Conservation (phyloP, 2,797 vertebrate species). For the Champsocephalus gunnari region DNA sequence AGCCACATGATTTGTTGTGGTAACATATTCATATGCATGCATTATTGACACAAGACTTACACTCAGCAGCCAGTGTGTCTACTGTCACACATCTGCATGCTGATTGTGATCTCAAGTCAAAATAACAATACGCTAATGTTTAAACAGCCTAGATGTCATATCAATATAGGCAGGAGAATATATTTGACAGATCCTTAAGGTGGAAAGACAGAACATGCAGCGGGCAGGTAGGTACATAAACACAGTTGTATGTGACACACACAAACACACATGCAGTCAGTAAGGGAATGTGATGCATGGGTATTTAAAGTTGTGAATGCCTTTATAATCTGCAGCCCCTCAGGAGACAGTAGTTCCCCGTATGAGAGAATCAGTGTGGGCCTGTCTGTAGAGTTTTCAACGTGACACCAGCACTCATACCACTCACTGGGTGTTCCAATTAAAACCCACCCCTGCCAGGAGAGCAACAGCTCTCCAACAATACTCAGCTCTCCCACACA, state of each 20-base stretch:
- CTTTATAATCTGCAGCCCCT: slow-evolving; percentile 79
- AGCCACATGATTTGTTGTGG: slow-evolving; percentile 66
- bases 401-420: slow-evolving; percentile 81
- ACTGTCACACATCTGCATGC: slow-evolving; percentile 64
- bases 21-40: slow-evolving; percentile 76
- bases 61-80: slow-evolving; percentile 60
- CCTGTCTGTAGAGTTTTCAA: slow-evolving; percentile 78
- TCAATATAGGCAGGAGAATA: slow-evolving; percentile 52
- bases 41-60: slow-evolving; percentile 72
- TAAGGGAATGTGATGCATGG: slow-evolving; percentile 56
- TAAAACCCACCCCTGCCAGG: slow-evolving; percentile 84
- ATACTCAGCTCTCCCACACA: slow-evolving; percentile 66
- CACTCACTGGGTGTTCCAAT: slow-evolving; percentile 86
- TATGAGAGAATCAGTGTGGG: slow-evolving; percentile 79
- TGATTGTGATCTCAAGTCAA: slow-evolving; percentile 76
- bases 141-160: slow-evolving; percentile 73
- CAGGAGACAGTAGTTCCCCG: slow-evolving; percentile 75
- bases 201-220: slow-evolving; percentile 40
- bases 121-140: slow-evolving; percentile 77
- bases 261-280: slow-evolving; percentile 33
- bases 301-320: slow-evolving; percentile 79
- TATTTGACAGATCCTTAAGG: slow-evolving; percentile 72
- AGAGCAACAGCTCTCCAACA: slow-evolving; percentile 80
- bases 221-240: slow-evolving; percentile 51
- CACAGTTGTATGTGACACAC: slow-evolving; percentile 43